phyloP scores from a whole-genome alignment of 1,140 invertebrate species.

The Sarcophaga bullata region DNA sequence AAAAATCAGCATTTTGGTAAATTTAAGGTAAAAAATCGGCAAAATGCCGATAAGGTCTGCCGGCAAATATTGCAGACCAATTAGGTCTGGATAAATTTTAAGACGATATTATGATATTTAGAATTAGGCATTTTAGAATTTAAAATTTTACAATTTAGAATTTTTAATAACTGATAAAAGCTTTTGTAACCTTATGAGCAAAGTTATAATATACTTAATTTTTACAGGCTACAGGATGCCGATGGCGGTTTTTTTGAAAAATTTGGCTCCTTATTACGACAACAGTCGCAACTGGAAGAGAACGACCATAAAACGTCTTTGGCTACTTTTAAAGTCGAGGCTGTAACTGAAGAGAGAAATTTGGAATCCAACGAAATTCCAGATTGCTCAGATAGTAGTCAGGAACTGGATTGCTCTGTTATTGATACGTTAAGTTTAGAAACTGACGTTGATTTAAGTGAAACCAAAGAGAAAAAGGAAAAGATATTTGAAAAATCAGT shows the following conservation, averaged over 20 bases:
- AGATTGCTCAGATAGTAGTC: slow-evolving; percentile 34
- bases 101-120: too few relatives aligned
- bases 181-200: too few relatives aligned
- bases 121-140: too few relatives aligned
- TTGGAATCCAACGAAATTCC: slow-evolving; percentile 53
- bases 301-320: slow-evolving; percentile 68
- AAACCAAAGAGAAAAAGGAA: slow-evolving; percentile 58
- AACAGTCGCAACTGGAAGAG: slow-evolving; percentile 70
- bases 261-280: slow-evolving; percentile 78
- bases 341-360: slow-evolving; percentile 61
- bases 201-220: slow-evolving; percentile 39
- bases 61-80: too few relatives aligned
- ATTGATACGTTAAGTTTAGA: slow-evolving; percentile 44
- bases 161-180: too few relatives aligned
- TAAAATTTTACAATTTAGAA: too few relatives aligned
- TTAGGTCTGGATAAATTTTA: too few relatives aligned
- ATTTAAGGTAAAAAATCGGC: too few relatives aligned
- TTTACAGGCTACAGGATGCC: slow-evolving; percentile 77
- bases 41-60: too few relatives aligned
- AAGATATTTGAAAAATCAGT: slow-evolving; percentile 63
- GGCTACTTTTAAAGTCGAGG: slow-evolving; percentile 66
- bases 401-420: slow-evolving; percentile 23
- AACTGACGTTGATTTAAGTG: slow-evolving; percentile 69
- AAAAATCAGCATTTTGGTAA: too few relatives aligned
- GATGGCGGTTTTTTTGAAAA: slow-evolving; percentile 85